Base-by-base conservation (phyloP, 2,113 vertebrate species). In the Emberiza fucata region DNA sequence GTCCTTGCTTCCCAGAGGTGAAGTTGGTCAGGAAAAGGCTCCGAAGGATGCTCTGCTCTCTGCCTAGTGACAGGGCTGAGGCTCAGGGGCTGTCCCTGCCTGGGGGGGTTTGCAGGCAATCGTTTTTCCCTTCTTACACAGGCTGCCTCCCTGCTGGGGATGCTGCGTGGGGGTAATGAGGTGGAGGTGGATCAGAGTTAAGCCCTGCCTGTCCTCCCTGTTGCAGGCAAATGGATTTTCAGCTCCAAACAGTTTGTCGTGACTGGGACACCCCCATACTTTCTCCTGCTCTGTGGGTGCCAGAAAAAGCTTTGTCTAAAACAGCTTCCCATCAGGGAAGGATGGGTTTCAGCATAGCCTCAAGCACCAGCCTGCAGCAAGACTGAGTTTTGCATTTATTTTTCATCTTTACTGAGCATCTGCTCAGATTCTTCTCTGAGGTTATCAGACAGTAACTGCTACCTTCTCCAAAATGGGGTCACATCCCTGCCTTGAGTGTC, bases 51-150 rank as follows among this genome's bases (percentile, higher is more conserved):
- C 35, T 94, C 25, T 44, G 23, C 77, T 39, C 53, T 70, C 11
- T 73, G 23, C n/a, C 11, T 47, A 4, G 21, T 23, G 37, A 1
- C 16, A 2, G 23, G 28, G 22, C 65, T 76, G 66, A 31, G 54
- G 61, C 78, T 59, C 16, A 45, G 31, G 28, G 63, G 37, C 69
- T 73, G 39, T 72, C 33, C 2, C 22, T 51, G 77, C 37, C 59
- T 0, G n/a, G 47, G 45, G 45, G n/a, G 60, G 9, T 39, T 54
- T 69, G 75, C 53, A 72, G 47, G n/a, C 21, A 13, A 10, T 9
- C 0, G 0, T 56, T 64, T 0, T 2, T 40, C 21, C 19, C 60
- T 65, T n/a, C 56, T 28, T 19, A 28, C 19, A 20, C 42, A 17
- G 31, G 21, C 72, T 65, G 64, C 53, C 31, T 71, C 29, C 48